These are phyloP conservation scores for Falco novaeseelandiae DNA, from an alignment of 2,797 vertebrate genomes.

Conservation along the genomic window DNA sequence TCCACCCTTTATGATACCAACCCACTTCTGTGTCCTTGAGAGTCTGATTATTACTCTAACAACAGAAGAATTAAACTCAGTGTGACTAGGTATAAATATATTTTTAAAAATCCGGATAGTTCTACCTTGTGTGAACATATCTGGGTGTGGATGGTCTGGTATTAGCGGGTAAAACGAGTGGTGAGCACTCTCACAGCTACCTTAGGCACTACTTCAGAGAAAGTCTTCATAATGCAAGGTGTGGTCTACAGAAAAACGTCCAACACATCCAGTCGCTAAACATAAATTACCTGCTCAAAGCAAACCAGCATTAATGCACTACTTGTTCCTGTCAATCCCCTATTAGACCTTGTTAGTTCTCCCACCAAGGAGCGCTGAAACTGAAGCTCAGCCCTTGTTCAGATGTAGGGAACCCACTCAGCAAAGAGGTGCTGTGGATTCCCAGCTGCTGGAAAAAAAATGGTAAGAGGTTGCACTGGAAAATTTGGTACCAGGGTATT, in stretches of 20 bases:
- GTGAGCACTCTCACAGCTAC: background rate
- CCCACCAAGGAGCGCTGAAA: background rate
- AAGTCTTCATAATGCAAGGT: background rate
- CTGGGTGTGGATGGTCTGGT: background rate
- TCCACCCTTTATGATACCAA: background rate
- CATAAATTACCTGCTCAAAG: background rate
- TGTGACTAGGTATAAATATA: background rate
- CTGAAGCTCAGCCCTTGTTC: background rate
- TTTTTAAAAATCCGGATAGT: background rate
- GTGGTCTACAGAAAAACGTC: background rate
- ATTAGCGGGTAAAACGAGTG: background rate
- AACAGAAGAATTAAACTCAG: background rate
- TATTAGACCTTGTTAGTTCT: background rate
- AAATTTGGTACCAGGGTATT: background rate
- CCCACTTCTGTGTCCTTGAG: background rate
- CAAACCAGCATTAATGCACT: background rate
- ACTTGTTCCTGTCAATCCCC: background rate
- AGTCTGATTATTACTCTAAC: background rate
- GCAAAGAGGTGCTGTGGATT: background rate
- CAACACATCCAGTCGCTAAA: background rate
- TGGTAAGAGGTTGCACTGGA: background rate
- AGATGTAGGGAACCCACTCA: background rate
- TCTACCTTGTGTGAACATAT: background rate
- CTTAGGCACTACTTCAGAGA: background rate
- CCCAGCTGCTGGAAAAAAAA: background rate